These are phyloP conservation scores for Dasyurus viverrinus DNA, from an alignment of 2,113 vertebrate species.

Conservation along the genomic window DNA sequence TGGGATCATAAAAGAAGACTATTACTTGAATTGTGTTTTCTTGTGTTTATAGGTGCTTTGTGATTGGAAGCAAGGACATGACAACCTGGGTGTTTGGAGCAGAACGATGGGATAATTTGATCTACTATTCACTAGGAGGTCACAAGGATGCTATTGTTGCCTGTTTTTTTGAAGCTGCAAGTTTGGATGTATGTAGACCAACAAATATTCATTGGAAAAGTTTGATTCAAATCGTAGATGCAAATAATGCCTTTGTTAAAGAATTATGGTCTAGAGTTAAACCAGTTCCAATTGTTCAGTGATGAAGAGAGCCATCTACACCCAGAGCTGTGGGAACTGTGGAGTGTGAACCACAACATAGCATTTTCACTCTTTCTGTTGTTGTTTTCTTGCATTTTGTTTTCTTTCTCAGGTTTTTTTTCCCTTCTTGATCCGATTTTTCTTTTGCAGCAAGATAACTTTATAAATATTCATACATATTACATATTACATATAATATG, in stretches of 20 bases:
- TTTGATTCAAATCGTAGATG: background rate
- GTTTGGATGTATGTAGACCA: slow-evolving; percentile 92
- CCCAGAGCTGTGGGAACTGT: too few relatives aligned
- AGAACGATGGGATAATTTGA: slow-evolving; percentile 95
- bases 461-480: too few relatives aligned
- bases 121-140: slow-evolving; percentile 95
- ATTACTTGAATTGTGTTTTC: background rate
- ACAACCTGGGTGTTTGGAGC: slow-evolving; percentile 98
- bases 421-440: too few relatives aligned
- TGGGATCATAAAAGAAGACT: background rate
- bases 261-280: background rate
- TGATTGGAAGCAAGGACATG: slow-evolving; percentile 97
- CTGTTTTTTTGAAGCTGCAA: slow-evolving; percentile 95
- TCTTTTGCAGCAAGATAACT: too few relatives aligned
- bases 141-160: slow-evolving; percentile 95
- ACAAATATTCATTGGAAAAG: background rate
- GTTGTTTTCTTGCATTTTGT: too few relatives aligned
- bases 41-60: slow-evolving; percentile 90
- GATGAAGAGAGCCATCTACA: too few relatives aligned
- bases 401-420: too few relatives aligned
- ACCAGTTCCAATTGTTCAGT: too few relatives aligned
- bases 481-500: too few relatives aligned
- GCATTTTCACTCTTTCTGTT: too few relatives aligned
- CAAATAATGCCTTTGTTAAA: background rate
- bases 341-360: too few relatives aligned